These are phyloP conservation scores for Tillus elongatus DNA, from an alignment of 2,888 invertebrate species.

Conservation along the genomic window DNA sequence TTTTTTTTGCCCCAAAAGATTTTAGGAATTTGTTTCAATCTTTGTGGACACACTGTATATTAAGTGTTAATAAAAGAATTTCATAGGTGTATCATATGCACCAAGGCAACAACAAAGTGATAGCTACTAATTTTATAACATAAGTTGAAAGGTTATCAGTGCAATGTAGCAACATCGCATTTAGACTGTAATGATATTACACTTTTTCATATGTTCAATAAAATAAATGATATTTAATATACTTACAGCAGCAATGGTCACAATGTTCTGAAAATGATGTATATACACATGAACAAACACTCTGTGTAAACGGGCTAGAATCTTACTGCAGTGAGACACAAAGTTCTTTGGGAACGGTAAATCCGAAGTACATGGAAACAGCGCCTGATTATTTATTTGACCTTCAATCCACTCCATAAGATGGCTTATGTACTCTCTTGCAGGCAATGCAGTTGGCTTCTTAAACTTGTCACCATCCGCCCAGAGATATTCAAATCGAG, in stretches of 20 bases:
- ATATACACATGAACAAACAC: constrained; percentile 93
- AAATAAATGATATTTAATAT: too few species aligned
- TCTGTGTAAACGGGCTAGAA: constrained; percentile 75
- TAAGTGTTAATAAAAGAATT: too few species aligned
- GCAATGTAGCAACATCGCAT: too few species aligned
- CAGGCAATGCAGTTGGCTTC: constrained; percentile 71
- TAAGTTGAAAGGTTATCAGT: too few species aligned
- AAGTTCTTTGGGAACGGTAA: constrained; percentile 83
- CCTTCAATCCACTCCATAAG: constrained; percentile 89
- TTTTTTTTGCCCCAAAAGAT: too few species aligned
- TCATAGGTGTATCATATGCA: too few species aligned
- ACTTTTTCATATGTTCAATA: too few species aligned
- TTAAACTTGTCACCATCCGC: constrained; percentile 74
- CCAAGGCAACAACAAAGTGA: too few species aligned
- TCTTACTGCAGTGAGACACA: constrained; percentile 69
- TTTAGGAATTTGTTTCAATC: too few species aligned
- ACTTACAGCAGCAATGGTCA: constrained; percentile 78
- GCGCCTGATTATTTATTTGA: constrained; percentile 79
- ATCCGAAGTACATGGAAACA: constrained; percentile 79
- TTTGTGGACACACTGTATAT: too few species aligned
- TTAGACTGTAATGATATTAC: too few species aligned
- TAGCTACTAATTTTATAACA: too few species aligned
- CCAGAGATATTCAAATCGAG: constrained; percentile 85
- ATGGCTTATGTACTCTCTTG: constrained; percentile 71
- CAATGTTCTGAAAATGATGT: constrained; percentile 85